These are phyloP conservation scores for Lapara coniferarum DNA, from an alignment of 2,888 invertebrate genomes.

Conservation along the genomic window DNA sequence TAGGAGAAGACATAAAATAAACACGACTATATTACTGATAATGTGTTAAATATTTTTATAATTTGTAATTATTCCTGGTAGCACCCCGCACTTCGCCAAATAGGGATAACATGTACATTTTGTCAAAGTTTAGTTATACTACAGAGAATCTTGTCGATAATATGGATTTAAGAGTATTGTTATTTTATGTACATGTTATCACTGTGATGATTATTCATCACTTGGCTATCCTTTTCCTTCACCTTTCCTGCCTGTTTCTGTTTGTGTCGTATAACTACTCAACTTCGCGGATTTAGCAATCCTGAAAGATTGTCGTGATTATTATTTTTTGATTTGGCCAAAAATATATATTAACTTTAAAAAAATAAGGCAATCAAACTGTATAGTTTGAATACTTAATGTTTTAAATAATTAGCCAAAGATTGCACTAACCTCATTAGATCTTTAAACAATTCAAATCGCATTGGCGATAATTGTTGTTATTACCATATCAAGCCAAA, in stretches of 20 bases:
- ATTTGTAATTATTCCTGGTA: slow-evolving; percentile 85
- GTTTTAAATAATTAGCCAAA: neutral
- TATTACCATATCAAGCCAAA: neutral
- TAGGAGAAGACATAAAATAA: slow-evolving; percentile 84
- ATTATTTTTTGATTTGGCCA: too few relatives aligned
- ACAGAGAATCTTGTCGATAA: slow-evolving; percentile 30
- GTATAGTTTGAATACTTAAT: neutral
- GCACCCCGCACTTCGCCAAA: slow-evolving; percentile 83
- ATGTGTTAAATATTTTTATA: slow-evolving; percentile 81
- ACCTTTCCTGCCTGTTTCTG: slow-evolving; percentile 41
- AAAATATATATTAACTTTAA: too few relatives aligned
- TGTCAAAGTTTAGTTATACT: slow-evolving; percentile 33
- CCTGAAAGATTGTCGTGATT: neutral
- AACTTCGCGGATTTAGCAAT: neutral
- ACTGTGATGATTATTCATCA: slow-evolving; percentile 62
- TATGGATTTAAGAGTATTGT: slow-evolving; percentile 27
- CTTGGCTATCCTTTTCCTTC: slow-evolving; percentile 68
- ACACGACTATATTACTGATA: slow-evolving; percentile 83
- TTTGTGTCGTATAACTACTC: slow-evolving; percentile 1
- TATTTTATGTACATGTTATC: slow-evolving; percentile 74
- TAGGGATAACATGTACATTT: slow-evolving; percentile 82
- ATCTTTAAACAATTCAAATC: neutral
- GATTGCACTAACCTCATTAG: neutral
- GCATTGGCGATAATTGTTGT: neutral
- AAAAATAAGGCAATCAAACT: too few relatives aligned